Conservation (phyloP, 2,888 invertebrate genomes). For the Muschampia plurimacula region DNA sequence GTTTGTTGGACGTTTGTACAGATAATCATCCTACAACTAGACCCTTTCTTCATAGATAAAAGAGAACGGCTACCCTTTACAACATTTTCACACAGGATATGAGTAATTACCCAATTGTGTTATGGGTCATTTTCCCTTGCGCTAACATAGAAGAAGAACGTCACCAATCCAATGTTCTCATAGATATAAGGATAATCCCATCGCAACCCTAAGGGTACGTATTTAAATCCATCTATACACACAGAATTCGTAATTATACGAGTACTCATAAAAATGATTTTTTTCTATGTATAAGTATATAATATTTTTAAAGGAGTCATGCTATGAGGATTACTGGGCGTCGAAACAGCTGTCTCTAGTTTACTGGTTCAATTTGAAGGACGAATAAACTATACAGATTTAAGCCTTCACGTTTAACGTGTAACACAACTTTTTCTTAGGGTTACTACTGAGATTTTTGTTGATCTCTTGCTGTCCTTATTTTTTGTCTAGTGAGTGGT, state of each 20-base stretch:
- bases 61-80: constrained; percentile 24
- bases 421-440: not conserved
- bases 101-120: not conserved
- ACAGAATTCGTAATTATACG: constrained; percentile 20
- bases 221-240: constrained; percentile 11
- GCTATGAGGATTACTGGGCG: constrained; percentile 16
- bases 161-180: constrained; percentile 23
- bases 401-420: not conserved
- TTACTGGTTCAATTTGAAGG: constrained; percentile 59
- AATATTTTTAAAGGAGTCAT: constrained; percentile 13
- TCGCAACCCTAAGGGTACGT: constrained; percentile 6
- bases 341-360: constrained; percentile 55
- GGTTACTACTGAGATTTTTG: not conserved
- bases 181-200: constrained; percentile 33
- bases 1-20: constrained; percentile 52
- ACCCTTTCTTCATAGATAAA: constrained; percentile 63
- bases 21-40: constrained; percentile 57
- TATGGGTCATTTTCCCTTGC: constrained; percentile 11
- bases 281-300: not conserved
- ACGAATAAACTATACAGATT: constrained; percentile 45
- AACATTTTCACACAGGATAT: not conserved
- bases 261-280: constrained; percentile 7
- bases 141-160: not conserved
- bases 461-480: too few species aligned
- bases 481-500: too few species aligned